Evolutionary conservation across 1,140 invertebrate species (phyloP).

Genomic region (Diploscapter pachys): DNA sequence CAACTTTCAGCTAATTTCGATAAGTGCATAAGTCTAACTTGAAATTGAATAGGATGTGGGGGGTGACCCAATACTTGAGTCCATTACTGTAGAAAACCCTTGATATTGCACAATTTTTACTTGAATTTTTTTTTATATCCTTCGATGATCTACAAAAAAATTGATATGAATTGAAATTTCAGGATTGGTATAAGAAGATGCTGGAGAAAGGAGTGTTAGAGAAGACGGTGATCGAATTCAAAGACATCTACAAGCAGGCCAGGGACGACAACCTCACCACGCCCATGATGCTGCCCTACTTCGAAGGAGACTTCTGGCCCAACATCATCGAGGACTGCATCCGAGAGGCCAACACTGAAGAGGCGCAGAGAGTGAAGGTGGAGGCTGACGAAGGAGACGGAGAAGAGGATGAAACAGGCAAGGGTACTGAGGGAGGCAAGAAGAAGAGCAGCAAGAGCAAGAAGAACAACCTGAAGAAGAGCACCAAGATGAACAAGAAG

Average conservation of each 20-base stretch:
- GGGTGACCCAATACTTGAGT: no score
- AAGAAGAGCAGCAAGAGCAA: conserved; percentile 91
- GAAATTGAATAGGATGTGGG: no score
- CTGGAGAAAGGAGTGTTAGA: conserved; percentile 98
- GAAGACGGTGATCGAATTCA: conserved; percentile 95
- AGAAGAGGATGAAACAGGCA: conserved; percentile 67
- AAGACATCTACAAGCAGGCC: conserved; percentile 69
- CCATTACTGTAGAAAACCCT: no score
- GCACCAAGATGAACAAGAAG: conserved; percentile 78
- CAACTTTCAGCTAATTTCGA: no score
- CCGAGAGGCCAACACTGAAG: conserved; percentile 81
- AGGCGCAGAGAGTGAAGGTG: conserved; percentile 67
- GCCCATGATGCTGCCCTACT: conserved; percentile 95
- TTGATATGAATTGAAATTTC: no score
- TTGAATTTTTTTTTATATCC: no score
- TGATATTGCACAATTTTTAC: no score
- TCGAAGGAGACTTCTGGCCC: conserved; percentile 99
- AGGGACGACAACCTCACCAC: conserved; percentile 92
- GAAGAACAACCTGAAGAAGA: conserved; percentile 85
- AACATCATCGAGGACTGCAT: conserved; percentile 98
- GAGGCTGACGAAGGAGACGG: conserved; percentile 60
- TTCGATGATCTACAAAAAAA: no score
- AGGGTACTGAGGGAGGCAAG: conserved; percentile 67
- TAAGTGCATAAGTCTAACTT: no score
- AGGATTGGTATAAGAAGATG: conserved; percentile 88